Evolutionary conservation across 2,797 vertebrate species (phyloP), one percentile per base, ranked within the genome.

Genomic region (Pipistrellus pipistrellus): DNA sequence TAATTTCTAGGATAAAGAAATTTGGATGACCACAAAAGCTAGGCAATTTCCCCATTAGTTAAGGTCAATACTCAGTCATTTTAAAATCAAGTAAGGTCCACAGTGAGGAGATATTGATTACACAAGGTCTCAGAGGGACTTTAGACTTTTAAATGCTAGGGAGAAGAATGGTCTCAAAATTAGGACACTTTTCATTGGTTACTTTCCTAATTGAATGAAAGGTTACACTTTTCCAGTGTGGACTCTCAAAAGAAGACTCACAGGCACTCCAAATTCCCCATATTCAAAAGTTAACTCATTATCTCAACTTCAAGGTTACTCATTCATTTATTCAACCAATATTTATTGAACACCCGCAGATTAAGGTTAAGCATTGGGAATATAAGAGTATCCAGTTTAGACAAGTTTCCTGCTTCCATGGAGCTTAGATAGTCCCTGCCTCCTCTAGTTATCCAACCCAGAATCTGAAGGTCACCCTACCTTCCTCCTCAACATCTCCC

Each of bases 71-170:
- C 20, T 83, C 32, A 90, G 44, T 48, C 55, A 83, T 92, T 92
- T 75, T 38, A 80, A 95, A 71, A 91, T 69, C 44, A 69, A 90
- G 75, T 90, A 48, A 88, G 32, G 20, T 80, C 30, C 20, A 85
- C 87, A 83, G 41, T 5, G 13, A 76, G 62, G 14, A 80, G 57
- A 62, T 55, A 75, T 8, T 51, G 57, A 88, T 83, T 76, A 62
- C 3, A 35, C 12, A 46, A 48, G 25, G 18, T 90, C 18, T 94
- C 48, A 18, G 15, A 25, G 35, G 76, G 17, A 81, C 71, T 62
- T 86, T 25, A 80, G 57, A 72, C 41, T 71, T 95, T 30, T 30
- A 85, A 71, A 64, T 55, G 13, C 18, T 66, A 15, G 23, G n/a
- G 14, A 72, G 51, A 81, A 55, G 38, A 66, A 59, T 35, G 25